Evolutionary conservation across 2,888 invertebrate genomes (phyloP).

Genomic region (Acanthococcus lagerstroemiae): DNA sequence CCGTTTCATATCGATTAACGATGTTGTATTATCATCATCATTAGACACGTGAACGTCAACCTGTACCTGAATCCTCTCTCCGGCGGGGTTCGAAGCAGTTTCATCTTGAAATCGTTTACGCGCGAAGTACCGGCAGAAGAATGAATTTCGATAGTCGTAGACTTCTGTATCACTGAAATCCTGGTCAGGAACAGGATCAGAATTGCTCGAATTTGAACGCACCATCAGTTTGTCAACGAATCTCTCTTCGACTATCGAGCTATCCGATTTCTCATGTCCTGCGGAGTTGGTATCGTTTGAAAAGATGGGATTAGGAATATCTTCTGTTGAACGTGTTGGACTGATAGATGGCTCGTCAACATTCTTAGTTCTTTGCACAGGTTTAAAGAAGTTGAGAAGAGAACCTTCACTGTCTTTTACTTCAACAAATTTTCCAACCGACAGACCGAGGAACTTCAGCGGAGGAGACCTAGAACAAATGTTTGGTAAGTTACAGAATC

Average conservation of each 20-base stretch:
- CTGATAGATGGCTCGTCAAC: too few species aligned
- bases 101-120: neutral
- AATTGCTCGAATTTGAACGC: neutral
- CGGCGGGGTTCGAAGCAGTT: neutral
- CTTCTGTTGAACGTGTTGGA: too few species aligned
- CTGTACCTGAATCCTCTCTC: neutral
- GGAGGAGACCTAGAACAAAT: constrained; percentile 45
- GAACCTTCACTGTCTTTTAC: constrained; percentile 33
- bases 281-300: neutral
- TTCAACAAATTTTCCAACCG: constrained; percentile 64
- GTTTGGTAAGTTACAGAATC: too few species aligned
- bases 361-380: too few species aligned
- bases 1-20: too few species aligned
- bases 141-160: neutral
- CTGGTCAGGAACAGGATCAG: neutral
- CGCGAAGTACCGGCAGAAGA: neutral
- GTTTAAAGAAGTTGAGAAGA: constrained; percentile 48
- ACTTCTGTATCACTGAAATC: neutral
- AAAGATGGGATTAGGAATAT: too few species aligned
- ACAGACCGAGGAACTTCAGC: constrained; percentile 62
- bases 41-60: too few species aligned
- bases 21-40: neutral
- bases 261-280: neutral
- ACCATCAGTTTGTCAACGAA: too few species aligned
- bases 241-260: neutral